A percentile compares a stretch with the other conserved stretches of the same genome.
phyloP scores from a whole-genome alignment of 2,888 invertebrate species.

The Oegoconia quadripuncta region DNA sequence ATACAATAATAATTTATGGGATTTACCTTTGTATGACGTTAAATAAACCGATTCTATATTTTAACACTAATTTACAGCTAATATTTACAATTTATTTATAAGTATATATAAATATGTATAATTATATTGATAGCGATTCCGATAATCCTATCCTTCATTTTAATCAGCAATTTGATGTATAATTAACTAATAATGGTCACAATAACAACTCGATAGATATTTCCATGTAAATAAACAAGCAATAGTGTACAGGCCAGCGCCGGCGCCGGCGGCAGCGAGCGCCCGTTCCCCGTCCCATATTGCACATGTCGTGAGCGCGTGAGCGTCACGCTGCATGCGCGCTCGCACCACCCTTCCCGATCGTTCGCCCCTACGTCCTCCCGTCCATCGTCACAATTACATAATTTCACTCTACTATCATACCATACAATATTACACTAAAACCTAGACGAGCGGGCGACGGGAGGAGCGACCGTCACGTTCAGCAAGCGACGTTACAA shows the following conservation, averaged over 20 bases:
- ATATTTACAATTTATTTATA: constrained; percentile 79
- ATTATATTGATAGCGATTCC: constrained; percentile 73
- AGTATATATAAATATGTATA: constrained; percentile 79
- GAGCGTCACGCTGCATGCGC: too few species aligned
- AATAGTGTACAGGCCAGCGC: constrained; percentile 59
- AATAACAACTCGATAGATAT: constrained; percentile 78
- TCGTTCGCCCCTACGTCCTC: constrained; percentile 12
- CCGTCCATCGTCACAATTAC: constrained; percentile 10
- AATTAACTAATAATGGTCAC: constrained; percentile 79
- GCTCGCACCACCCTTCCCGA: constrained; percentile 39
- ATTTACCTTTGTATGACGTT: constrained; percentile 74
- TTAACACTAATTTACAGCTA: constrained; percentile 77
- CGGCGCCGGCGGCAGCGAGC: constrained; percentile 40
- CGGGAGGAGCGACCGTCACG: constrained; percentile 33
- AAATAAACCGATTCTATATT: constrained; percentile 79
- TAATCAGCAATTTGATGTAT: constrained; percentile 73
- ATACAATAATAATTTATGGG: constrained; percentile 78
- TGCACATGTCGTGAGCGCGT: constrained; percentile 62
- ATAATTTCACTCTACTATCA: constrained; percentile 3
- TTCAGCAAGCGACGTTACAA: constrained; percentile 61
- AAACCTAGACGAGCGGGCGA: constrained; percentile 25
- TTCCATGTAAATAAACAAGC: constrained; percentile 77
- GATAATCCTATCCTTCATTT: constrained; percentile 71
- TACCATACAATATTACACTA: constrained; percentile 33
- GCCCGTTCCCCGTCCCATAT: constrained; percentile 59